Conservation (phyloP, 2,113 vertebrate genomes). For the Pollimyrus isidori region DNA sequence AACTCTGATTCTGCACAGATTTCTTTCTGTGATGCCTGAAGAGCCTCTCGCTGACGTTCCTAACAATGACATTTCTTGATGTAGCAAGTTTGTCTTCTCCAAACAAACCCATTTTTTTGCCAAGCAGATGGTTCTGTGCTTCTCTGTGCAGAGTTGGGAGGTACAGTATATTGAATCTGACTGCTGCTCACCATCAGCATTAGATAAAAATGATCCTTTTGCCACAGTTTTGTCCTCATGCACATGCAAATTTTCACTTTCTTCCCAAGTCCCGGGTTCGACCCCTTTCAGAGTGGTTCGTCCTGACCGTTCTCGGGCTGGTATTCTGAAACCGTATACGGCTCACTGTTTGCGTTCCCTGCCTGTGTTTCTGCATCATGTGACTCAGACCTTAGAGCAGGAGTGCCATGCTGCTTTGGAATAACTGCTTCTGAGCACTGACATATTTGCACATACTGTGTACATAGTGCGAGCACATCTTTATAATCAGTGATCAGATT, state of each 20-base stretch:
- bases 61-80: background rate
- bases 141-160: constrained; percentile 27
- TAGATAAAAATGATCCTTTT: background rate
- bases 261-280: background rate
- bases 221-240: background rate
- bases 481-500: constrained; percentile 40
- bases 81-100: background rate
- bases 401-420: constrained; percentile 40
- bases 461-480: constrained; percentile 23
- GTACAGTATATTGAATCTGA: constrained; percentile 30
- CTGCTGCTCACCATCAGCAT: constrained; percentile 45
- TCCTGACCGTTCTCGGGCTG: background rate
- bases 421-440: constrained; percentile 29
- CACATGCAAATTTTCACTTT: background rate
- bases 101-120: background rate
- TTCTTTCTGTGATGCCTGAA: background rate
- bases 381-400: constrained; percentile 42
- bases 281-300: background rate
- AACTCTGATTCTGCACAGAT: background rate
- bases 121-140: constrained; percentile 40
- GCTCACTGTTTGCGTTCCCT: background rate
- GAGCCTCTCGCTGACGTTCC: background rate
- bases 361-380: constrained; percentile 49
- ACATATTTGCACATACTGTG: constrained; percentile 26
- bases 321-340: background rate